Evolutionary conservation across 2,113 vertebrate species (phyloP), one percentile per base, ranked within the genome.

Genomic region (Platycercus adscitus): DNA sequence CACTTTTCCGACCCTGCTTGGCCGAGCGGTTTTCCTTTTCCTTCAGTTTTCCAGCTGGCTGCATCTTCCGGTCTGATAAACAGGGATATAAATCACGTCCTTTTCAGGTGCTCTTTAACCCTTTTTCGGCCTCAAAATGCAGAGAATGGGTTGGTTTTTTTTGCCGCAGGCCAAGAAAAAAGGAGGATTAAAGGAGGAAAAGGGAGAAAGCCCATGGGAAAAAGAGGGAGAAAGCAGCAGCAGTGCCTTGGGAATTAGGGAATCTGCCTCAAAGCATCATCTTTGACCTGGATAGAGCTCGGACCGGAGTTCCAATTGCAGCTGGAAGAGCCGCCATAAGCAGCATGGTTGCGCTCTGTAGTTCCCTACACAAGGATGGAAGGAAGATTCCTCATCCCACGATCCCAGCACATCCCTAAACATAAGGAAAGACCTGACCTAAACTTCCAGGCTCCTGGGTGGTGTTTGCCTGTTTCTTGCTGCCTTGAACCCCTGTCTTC

Each of bases 301-400:
- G 55, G 41, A 25, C n/a, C 3, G 4, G 53, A 23, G 46, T 33
- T 63, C 31, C 14, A 15, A 28, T 16, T 6, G 21, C 43, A 20
- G 29, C 55, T 50, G 69, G 60, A 56, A 75, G 37, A 66, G 44
- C 35, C 2, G 8, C 11, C 3, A 25, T 20, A 25, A 80, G 19
- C 16, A 29, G 13, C 2, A 2, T 1, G 41, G n/a, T 6, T 9
- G 29, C 10, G 1, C 28, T 44, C 44, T 13, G 17, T 14, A 3
- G 46, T 23, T 39, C 15, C 53, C 47, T 7, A 1, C 0, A 15
- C 13, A 2, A 13, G 24, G 41, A 9, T 24, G 2, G 4, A 10
- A 23, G 44, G 5, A 35, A 31, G 47, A 41, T 41, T 9, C 21
- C 29, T 84, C 35, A 10, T 23, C 18, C 63, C 0, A 24, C 0